Percentiles rank a stretch among this genome's conserved stretches.
Conservation (phyloP, 1,140 invertebrate species). For the Eumeta japonica region DNA sequence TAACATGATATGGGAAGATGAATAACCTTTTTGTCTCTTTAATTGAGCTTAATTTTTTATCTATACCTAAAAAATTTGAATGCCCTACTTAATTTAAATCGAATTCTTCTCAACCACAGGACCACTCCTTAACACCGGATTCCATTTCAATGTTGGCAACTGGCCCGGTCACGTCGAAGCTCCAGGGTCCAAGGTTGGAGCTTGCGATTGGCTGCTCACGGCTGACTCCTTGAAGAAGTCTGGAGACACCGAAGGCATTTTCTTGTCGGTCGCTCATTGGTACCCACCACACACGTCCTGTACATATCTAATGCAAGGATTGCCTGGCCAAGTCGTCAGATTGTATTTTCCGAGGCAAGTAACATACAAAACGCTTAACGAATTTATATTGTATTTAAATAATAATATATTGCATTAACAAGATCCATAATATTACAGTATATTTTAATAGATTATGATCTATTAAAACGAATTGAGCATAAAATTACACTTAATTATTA, state of each 20-base stretch:
- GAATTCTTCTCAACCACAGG: constrained; percentile 47
- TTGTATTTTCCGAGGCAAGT: constrained; percentile 81
- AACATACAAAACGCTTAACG: not conserved
- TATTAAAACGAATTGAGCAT: too few species aligned
- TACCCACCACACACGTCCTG: constrained; percentile 89
- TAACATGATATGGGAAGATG: too few species aligned
- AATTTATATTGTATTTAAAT: not conserved
- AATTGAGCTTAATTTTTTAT: too few species aligned
- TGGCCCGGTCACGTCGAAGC: constrained; percentile 89
- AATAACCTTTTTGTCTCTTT: too few species aligned
- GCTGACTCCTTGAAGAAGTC: constrained; percentile 73
- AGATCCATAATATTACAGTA: too few species aligned
- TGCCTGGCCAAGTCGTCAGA: constrained; percentile 79
- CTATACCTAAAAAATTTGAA: too few species aligned
- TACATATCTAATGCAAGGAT: constrained; percentile 83
- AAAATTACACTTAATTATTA: too few species aligned
- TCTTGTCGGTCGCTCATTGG: constrained; percentile 88
- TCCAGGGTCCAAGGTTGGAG: constrained; percentile 77
- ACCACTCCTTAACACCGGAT: constrained; percentile 84
- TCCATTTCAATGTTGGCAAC: constrained; percentile 90
- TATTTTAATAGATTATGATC: not conserved
- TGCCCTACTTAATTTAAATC: too few species aligned
- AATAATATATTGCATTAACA: not conserved
- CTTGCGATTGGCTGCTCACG: constrained; percentile 83
- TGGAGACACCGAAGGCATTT: constrained; percentile 80